Base-by-base conservation (phyloP, 2,888 invertebrate species). In the Rotaria macrura region DNA sequence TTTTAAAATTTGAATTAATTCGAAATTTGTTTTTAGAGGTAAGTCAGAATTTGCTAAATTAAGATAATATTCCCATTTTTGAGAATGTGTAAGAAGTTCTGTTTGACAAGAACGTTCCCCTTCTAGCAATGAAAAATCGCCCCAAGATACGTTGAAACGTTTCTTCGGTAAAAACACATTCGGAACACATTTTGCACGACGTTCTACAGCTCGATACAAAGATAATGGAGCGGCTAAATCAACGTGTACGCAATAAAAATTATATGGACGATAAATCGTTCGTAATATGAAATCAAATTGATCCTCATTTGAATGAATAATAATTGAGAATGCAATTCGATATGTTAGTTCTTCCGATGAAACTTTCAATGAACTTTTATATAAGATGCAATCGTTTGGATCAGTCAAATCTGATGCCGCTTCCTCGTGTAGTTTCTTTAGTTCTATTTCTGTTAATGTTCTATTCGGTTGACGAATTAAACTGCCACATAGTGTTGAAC, bases 31-130 rank as follows among this genome's bases (percentile, higher is more conserved):
- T 87, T 89, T 90, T 38, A 91, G 85, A 7, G 90, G 90, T 87
- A 89, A 89, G 25, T 90, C 88, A 84, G 89, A 89, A 72, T 89
- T 89, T 12, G 90, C 89, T 29, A 90, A 87, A 87, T 91, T 91
- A 25, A 91, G 88, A 72, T 90, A 89, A 87, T 91, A 91, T 84
- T 89, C 89, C 90, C 90, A 91, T 52, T 0, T 17, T 34, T 6
- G 0, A 34, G 40, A 25, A 25, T 40, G 25, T 20, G 40, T 38
- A 40, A 74, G 43, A 25, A 74, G 43, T 25, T 43, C 38, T 74
- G 14, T 17, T 74, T 74, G 74, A 74, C 74, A 74, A 10, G 25
- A 23, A 40, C 29, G 43, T 74, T 74, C 74, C 6, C 40, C 74
- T 74, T 74, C 74, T 43, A 74, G 43, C 6, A 74, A 40, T 4